Conservation (phyloP, 2,888 invertebrate species). For the Ptilodon capucinus region DNA sequence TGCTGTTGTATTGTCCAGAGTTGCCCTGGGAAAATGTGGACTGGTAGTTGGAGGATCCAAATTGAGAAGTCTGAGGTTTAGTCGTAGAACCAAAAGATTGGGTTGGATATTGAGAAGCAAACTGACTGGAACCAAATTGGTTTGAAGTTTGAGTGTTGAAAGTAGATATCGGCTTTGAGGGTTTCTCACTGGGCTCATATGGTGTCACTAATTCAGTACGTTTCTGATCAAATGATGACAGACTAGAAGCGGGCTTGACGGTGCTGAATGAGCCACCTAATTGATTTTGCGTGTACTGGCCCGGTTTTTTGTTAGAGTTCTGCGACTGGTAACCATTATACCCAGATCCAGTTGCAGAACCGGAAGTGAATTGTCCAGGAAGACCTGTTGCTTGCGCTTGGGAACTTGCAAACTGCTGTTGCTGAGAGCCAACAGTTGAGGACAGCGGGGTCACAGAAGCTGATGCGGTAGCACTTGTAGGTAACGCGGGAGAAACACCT, state of each 20-base stretch:
- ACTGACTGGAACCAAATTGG: slow-evolving; percentile 1
- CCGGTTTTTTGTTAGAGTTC: neutral
- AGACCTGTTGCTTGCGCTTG: neutral
- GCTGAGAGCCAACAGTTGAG: slow-evolving; percentile 2
- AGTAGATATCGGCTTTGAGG: neutral
- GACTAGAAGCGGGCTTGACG: slow-evolving; percentile 13
- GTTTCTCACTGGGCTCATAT: slow-evolving; percentile 36
- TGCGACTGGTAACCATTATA: neutral
- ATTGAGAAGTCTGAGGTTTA: neutral
- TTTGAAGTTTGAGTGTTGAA: neutral
- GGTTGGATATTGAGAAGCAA: neutral
- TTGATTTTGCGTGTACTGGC: neutral
- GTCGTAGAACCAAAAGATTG: neutral
- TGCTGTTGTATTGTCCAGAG: neutral
- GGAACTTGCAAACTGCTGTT: neutral
- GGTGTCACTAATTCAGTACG: slow-evolving; percentile 54
- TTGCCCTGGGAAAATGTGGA: neutral
- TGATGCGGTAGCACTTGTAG: slow-evolving; percentile 11
- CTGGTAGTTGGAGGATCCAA: neutral
- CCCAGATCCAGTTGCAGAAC: neutral
- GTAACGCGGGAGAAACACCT: neutral
- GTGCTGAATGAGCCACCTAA: neutral
- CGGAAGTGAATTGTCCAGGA: neutral
- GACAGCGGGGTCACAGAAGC: slow-evolving; percentile 2
- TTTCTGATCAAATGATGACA: slow-evolving; percentile 23